These are phyloP conservation scores for Acanthosoma haemorrhoidale DNA, from an alignment of 2,888 invertebrate genomes.

Conservation along the genomic window DNA sequence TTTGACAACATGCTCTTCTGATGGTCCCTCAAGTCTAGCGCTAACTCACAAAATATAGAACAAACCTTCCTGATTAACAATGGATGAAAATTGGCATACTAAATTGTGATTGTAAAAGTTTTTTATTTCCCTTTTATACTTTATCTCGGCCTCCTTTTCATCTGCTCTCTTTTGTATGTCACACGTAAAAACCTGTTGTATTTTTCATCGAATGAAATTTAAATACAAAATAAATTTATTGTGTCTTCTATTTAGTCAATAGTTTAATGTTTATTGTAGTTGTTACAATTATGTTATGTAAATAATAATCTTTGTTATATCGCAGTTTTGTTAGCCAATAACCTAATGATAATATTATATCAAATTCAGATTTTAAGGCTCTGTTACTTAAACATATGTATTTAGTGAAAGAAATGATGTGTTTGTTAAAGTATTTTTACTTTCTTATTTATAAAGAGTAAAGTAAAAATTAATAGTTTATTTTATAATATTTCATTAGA, in stretches of 20 bases:
- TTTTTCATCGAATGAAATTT: background rate
- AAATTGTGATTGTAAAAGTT: background rate
- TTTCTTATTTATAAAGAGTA: no score
- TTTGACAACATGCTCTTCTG: slow-evolving; percentile 15
- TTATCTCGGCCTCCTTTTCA: background rate
- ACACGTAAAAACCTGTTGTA: background rate
- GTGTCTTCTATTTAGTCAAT: background rate
- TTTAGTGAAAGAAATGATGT: no score
- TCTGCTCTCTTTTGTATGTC: background rate
- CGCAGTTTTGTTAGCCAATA: no score
- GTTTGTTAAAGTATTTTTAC: no score
- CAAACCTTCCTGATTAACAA: background rate
- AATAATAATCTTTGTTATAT: no score
- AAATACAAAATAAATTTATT: background rate
- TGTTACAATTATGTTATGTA: no score
- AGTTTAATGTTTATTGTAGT: no score
- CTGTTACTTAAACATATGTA: no score
- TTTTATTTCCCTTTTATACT: background rate
- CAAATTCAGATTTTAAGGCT: no score
- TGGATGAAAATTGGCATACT: slow-evolving; percentile 8
- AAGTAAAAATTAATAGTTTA: no score
- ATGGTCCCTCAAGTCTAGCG: background rate
- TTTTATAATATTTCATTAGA: no score
- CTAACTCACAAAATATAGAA: background rate
- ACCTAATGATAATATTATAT: no score